Evolutionary conservation across 2,797 vertebrate genomes (phyloP).

Genomic region (Anniella stebbinsi): DNA sequence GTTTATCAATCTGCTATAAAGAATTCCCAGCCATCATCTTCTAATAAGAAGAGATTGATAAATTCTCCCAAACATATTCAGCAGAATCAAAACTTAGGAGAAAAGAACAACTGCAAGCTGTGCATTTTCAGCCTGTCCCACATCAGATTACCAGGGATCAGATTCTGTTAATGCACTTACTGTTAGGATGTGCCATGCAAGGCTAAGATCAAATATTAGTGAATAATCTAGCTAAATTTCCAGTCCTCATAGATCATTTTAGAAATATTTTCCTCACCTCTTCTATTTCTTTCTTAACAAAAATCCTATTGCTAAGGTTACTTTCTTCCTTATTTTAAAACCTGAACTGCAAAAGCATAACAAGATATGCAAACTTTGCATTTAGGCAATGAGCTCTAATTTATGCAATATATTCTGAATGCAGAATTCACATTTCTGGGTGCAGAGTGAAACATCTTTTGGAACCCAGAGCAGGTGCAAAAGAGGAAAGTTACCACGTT

Average conservation of each 20-base stretch:
- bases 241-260: background rate
- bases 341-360: background rate
- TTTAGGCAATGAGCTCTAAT: background rate
- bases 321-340: background rate
- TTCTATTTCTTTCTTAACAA: background rate
- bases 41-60: background rate
- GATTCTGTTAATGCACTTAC: background rate
- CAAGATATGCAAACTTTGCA: background rate
- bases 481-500: background rate
- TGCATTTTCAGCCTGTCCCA: background rate
- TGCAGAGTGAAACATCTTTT: background rate
- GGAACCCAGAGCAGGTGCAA: background rate
- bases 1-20: no score
- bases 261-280: background rate
- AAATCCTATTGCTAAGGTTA: background rate
- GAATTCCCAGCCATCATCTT: background rate
- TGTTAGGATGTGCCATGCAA: background rate
- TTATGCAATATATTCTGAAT: background rate
- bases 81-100: background rate
- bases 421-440: background rate
- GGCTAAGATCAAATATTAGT: background rate
- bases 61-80: constrained; percentile 1
- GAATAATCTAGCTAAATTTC: background rate
- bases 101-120: background rate
- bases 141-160: background rate